Conservation (phyloP, 1,140 invertebrate species). For the Dinothrombium tinctorium region DNA sequence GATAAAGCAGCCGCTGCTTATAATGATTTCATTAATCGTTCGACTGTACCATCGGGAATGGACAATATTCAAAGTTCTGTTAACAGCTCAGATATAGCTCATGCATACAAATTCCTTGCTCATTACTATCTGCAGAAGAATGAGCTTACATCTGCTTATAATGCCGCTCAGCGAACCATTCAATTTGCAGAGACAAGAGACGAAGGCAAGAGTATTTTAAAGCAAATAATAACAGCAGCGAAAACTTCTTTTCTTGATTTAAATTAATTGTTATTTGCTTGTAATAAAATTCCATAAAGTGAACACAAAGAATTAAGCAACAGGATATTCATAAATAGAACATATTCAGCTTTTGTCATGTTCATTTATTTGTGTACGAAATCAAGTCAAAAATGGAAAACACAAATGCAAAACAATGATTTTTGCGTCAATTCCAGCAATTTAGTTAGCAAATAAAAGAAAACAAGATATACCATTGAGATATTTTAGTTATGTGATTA, state of each 20-base stretch:
- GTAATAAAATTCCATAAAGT: no score
- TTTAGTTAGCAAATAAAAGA: no score
- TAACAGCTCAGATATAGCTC: slow-evolving; percentile 5
- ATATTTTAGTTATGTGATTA: no score
- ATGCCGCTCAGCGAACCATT: slow-evolving; percentile 8
- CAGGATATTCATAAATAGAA: no score
- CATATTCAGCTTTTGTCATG: no score
- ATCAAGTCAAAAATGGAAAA: no score
- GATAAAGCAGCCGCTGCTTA: slow-evolving; percentile 75
- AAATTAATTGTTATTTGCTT: not conserved
- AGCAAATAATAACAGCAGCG: not conserved
- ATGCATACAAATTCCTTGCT: slow-evolving; percentile 9
- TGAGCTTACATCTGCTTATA: slow-evolving; percentile 6
- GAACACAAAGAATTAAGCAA: no score
- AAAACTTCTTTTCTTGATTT: not conserved
- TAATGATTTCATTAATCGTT: slow-evolving; percentile 59
- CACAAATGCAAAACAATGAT: no score
- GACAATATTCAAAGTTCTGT: slow-evolving; percentile 20
- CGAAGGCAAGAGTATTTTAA: slow-evolving; percentile 8
- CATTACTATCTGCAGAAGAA: slow-evolving; percentile 7
- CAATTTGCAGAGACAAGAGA: slow-evolving; percentile 8
- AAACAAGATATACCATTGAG: no score
- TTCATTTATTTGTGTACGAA: no score
- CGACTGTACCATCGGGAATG: slow-evolving; percentile 15
- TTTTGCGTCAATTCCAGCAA: no score